Evolutionary conservation across 2,113 vertebrate genomes (phyloP).

Genomic region (Odontesthes bonariensis): DNA sequence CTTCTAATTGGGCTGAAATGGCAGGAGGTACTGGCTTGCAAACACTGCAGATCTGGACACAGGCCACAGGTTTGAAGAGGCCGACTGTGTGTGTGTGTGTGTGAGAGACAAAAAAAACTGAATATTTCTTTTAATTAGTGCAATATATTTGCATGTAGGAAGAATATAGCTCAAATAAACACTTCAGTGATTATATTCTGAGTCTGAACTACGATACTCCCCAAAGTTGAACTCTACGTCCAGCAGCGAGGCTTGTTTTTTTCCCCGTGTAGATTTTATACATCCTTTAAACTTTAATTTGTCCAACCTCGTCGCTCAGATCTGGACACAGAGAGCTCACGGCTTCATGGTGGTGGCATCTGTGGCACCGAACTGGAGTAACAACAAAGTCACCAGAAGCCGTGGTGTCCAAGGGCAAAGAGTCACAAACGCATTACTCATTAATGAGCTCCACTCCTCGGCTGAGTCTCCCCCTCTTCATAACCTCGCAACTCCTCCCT

Average conservation of each 20-base stretch:
- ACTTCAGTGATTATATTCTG: background rate
- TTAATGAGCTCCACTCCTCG: constrained; percentile 70
- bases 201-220: background rate
- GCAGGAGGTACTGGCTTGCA: constrained; percentile 66
- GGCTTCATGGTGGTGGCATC: constrained; percentile 20
- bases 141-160: background rate
- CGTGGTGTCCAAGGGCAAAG: constrained; percentile 55
- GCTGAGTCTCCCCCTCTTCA: constrained; percentile 43
- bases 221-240: too few species aligned
- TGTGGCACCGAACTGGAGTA: constrained; percentile 34
- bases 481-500: constrained; percentile 33
- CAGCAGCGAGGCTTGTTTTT: too few species aligned
- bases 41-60: constrained; percentile 65
- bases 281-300: background rate
- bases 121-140: constrained; percentile 23
- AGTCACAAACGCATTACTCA: constrained; percentile 68
- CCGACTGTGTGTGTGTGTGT: constrained; percentile 27
- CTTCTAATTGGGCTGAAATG: constrained; percentile 74
- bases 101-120: constrained; percentile 6
- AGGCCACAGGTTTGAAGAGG: constrained; percentile 63
- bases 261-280: too few species aligned
- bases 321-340: background rate
- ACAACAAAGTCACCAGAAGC: constrained; percentile 61
- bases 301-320: background rate
- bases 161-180: background rate